Conservation (phyloP, 2,113 vertebrate genomes). For the Piaya cayana region DNA sequence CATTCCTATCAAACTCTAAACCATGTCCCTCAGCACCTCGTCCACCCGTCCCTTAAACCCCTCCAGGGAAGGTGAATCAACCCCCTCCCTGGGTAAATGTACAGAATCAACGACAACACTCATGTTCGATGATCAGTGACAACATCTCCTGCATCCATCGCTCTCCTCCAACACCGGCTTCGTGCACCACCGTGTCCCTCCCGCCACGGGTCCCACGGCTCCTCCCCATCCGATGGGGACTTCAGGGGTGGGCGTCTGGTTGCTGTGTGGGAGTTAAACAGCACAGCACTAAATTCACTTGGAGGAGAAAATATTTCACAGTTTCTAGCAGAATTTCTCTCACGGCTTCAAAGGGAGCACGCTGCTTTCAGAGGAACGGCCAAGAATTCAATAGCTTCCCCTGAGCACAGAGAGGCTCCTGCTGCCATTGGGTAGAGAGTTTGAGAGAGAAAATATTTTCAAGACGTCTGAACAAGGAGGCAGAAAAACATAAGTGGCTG, state of each 20-base stretch:
- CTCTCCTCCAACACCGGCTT: fast-evolving
- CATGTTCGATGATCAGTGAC: too few relatives aligned
- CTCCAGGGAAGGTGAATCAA: too few relatives aligned
- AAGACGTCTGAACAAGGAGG: neutral
- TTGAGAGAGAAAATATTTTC: neutral
- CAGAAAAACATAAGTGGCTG: neutral
- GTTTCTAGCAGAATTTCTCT: neutral
- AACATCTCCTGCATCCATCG: neutral
- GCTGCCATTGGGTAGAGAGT: neutral
- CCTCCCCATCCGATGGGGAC: neutral
- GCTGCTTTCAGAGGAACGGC: neutral
- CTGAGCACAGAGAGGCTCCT: neutral
- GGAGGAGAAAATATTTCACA: neutral
- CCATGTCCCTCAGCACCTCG: too few relatives aligned
- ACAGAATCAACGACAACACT: too few relatives aligned
- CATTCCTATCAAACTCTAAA: too few relatives aligned
- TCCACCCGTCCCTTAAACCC: too few relatives aligned
- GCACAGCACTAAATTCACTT: neutral
- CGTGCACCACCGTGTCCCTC: neutral
- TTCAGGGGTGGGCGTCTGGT: neutral
- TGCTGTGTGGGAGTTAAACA: neutral
- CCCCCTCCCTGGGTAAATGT: too few relatives aligned
- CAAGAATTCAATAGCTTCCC: neutral
- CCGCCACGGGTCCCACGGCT: fast-evolving
- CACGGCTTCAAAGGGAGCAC: neutral